Percentiles rank a stretch among this genome's conserved stretches.
These are phyloP conservation scores for Pedetes capensis DNA, from an alignment of 2,113 vertebrate genomes.

Conservation along the genomic window DNA sequence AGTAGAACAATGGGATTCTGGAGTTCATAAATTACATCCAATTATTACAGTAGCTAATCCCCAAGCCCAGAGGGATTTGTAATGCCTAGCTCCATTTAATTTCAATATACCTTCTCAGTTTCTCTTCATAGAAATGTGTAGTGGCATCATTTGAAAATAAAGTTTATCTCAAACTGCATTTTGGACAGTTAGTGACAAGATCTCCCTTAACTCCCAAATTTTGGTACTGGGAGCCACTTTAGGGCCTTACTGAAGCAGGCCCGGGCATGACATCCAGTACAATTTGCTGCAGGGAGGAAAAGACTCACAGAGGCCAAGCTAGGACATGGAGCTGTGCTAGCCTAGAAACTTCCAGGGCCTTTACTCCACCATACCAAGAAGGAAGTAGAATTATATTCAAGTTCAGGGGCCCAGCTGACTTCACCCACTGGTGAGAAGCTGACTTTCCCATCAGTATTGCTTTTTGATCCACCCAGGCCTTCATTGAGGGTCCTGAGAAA, in stretches of 20 bases:
- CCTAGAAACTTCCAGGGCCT: background rate
- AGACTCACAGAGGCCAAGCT: background rate
- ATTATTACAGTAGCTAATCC: background rate
- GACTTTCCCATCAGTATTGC: background rate
- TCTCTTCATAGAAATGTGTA: slow-evolving; percentile 2
- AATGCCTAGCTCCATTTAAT: background rate
- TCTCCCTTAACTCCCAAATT: background rate
- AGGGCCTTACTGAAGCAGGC: background rate
- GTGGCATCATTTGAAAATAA: slow-evolving; percentile 5
- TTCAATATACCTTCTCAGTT: background rate
- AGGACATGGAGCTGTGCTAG: background rate
- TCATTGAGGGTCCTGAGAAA: background rate
- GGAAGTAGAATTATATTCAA: background rate
- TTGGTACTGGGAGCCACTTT: background rate
- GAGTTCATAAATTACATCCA: slow-evolving; percentile 38
- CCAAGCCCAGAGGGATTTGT: background rate
- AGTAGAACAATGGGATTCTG: background rate
- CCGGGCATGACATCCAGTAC: background rate
- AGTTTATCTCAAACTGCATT: background rate
- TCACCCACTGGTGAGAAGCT: background rate
- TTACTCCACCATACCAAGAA: background rate
- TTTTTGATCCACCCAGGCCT: background rate
- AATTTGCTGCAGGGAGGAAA: background rate
- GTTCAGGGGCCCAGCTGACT: background rate
- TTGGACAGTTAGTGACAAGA: slow-evolving; percentile 23